Base-by-base conservation (phyloP, 2,113 vertebrate species). In the Nerophis lumbriciformis region DNA sequence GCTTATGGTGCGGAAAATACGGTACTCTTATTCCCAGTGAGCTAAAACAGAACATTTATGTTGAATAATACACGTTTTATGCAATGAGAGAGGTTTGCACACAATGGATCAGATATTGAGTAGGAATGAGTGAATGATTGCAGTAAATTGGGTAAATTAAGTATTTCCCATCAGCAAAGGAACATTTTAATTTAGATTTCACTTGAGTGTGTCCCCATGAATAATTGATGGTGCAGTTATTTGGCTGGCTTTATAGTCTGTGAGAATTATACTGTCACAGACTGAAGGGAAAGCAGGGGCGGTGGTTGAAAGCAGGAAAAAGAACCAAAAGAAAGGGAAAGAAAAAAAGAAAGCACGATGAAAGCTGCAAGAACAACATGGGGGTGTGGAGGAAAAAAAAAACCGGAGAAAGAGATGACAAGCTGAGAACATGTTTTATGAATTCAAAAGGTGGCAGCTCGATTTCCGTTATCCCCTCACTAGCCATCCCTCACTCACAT, bases 381-480 rank as follows among this genome's bases (percentile, higher is more conserved):
- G 38, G 4, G n/a, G 37, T 13, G 9, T 2, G 36, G 44, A 11
- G 44, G 44, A 48, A 14, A 38, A 44, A 14, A 63, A n/a, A 64
- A 59, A 28, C 59, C 52, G 53, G 60, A 28, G 53, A 58, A 61
- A 59, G 72, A 65, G 55, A 81, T 72, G 80, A 80, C 80, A 85
- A 71, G 68, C 67, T 53, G 63, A 65, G 63, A 79, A 69, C 78
- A 86, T 84, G 78, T 84, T 88, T 82, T 83, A 84, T 85, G 80
- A 85, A 85, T 85, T 80, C 28, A 84, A 82, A 86, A 78, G 67
- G 61, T 77, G 72, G 55, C 53, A 75, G 77, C 82, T 86, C 81
- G 72, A 71, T 83, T 84, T 83, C 83, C 75, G 77, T 76, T 71
- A 84, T 75, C 77, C 72, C 84, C 72, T 69, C 72, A 71, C 42